Evolutionary conservation across 2,113 vertebrate genomes (phyloP).

Genomic region (Phycodurus eques): DNA sequence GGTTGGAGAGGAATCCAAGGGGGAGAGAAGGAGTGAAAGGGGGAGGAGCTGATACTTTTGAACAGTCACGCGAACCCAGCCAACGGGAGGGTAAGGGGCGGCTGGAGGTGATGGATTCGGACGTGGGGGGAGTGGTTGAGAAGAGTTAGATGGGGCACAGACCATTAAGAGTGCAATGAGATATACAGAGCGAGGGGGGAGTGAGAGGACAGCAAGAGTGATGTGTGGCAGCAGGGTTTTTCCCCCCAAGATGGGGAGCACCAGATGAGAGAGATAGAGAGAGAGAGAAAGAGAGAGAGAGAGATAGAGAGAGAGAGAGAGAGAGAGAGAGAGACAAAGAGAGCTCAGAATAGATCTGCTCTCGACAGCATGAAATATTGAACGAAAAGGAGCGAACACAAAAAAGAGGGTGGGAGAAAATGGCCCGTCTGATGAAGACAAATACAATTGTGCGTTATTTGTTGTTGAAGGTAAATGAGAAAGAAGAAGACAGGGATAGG

Average conservation of each 20-base stretch:
- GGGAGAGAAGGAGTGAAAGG: constrained; percentile 46
- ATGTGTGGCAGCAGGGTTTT: constrained; percentile 53
- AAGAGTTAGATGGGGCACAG: constrained; percentile 62
- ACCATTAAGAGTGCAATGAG: constrained; percentile 72
- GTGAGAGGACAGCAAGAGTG: constrained; percentile 64
- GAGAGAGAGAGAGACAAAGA: constrained; percentile 38
- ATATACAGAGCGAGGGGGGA: constrained; percentile 61
- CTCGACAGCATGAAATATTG: constrained; percentile 80
- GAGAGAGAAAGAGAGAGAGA: constrained; percentile 36
- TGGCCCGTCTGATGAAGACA: constrained; percentile 78
- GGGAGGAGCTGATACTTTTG: constrained; percentile 51
- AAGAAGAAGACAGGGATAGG: constrained; percentile 58
- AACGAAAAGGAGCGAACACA: constrained; percentile 71
- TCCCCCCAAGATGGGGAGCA: constrained; percentile 41
- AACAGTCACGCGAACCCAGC: constrained; percentile 57
- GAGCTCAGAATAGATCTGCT: constrained; percentile 78
- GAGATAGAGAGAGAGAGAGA: constrained; percentile 2
- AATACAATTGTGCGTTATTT: constrained; percentile 69
- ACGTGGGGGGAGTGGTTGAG: constrained; percentile 38
- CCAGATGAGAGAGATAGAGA: constrained; percentile 19
- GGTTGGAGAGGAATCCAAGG: constrained; percentile 51
- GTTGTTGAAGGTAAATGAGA: constrained; percentile 47
- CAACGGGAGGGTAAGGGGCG: constrained; percentile 3
- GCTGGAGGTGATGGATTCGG: constrained; percentile 29
- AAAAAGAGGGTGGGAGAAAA: constrained; percentile 68